A percentile compares a stretch with the other conserved stretches of the same genome.
Conservation (phyloP, 2,888 invertebrate species). For the Philaethria dido region DNA sequence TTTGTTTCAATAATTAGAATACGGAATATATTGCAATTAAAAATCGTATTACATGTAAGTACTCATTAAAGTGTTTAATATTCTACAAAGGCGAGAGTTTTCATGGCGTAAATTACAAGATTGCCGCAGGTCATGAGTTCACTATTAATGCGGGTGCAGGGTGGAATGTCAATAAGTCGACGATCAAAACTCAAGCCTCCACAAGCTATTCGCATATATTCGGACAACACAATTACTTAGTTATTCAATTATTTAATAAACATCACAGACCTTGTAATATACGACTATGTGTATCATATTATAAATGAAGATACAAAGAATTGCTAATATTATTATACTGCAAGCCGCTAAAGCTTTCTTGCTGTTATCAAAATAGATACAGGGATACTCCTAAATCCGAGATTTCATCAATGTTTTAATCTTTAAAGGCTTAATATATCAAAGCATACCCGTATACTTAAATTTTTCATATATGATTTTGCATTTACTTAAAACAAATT, state of each 20-base stretch:
- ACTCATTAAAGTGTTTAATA: conserved; percentile 11
- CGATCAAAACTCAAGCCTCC: not conserved
- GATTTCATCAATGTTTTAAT: not conserved
- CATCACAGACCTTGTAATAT: too few species aligned
- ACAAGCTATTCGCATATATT: not conserved
- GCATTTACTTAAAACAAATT: too few species aligned
- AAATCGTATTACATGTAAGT: not conserved
- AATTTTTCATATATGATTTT: too few species aligned
- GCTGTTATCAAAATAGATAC: too few species aligned
- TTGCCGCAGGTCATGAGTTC: conserved; percentile 29
- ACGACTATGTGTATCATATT: too few species aligned
- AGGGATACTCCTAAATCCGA: not conserved
- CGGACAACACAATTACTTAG: not conserved
- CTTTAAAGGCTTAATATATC: not conserved
- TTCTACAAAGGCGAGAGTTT: conserved; percentile 22
- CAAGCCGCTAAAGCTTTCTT: not conserved
- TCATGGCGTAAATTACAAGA: conserved; percentile 33
- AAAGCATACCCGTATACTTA: too few species aligned
- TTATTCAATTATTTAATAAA: not conserved
- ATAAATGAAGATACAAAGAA: not conserved
- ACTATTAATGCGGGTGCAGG: conserved; percentile 34
- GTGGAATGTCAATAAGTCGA: conserved; percentile 33
- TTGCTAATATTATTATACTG: not conserved
- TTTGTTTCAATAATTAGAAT: too few species aligned
- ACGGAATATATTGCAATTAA: not conserved